Conservation (phyloP, 1,140 invertebrate species). For the Cardiocondyla obscurior region DNA sequence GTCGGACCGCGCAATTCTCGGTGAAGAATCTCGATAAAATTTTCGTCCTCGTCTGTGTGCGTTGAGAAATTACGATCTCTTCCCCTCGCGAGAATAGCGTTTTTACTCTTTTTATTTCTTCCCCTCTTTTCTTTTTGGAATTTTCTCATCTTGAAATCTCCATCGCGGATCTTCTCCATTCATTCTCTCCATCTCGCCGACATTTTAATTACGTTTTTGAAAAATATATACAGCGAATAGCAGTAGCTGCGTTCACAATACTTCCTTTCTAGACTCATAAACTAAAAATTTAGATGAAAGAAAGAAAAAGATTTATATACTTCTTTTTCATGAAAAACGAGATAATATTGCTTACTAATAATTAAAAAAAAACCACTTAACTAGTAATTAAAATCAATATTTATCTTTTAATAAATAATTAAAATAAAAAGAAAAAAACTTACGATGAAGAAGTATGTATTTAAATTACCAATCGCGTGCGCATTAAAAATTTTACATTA, state of each 20-base stretch:
- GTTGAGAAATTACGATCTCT: neutral
- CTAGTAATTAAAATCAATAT: neutral
- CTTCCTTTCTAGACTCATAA: neutral
- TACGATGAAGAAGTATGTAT: neutral
- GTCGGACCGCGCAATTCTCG: neutral
- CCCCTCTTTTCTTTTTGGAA: neutral
- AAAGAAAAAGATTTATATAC: neutral
- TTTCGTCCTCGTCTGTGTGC: neutral
- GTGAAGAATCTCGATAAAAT: neutral
- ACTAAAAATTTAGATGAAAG: neutral
- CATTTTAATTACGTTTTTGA: slow-evolving; percentile 35
- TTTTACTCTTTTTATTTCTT: neutral
- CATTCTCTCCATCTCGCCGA: neutral
- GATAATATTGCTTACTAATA: neutral
- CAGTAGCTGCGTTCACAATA: neutral
- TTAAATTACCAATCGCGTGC: neutral
- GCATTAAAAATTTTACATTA: neutral
- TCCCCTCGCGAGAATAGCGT: neutral
- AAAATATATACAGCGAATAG: slow-evolving; percentile 7
- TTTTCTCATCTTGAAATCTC: slow-evolving; percentile 8
- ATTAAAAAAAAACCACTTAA: neutral
- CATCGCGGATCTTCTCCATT: neutral
- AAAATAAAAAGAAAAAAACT: too few relatives aligned
- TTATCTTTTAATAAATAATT: neutral
- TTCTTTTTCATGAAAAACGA: neutral